Evolutionary conservation across 92 coral and sea anemone species (phyloP).

Genomic region (Pocillopora meandrina): DNA sequence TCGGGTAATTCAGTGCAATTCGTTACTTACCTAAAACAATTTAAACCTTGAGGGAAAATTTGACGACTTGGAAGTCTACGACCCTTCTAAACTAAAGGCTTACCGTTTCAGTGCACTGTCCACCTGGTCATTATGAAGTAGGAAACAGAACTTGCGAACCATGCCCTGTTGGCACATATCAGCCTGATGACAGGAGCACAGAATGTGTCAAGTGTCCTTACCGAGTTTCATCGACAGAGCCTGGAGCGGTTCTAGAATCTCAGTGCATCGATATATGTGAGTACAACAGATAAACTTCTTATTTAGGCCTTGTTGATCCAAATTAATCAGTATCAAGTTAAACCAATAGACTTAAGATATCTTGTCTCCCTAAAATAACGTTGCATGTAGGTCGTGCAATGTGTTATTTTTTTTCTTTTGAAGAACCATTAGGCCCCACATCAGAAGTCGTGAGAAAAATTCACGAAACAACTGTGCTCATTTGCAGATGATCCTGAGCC

Average conservation of each 20-base stretch:
- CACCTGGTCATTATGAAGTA: constrained; percentile 39
- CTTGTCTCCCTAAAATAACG: too few species aligned
- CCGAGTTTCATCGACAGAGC: not conserved
- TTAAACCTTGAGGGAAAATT: not conserved
- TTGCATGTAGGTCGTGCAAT: too few species aligned
- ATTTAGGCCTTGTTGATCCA: too few species aligned
- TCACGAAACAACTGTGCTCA: too few species aligned
- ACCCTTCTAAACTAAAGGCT: not conserved
- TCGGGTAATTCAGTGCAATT: too few species aligned
- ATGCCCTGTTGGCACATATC: constrained; percentile 54
- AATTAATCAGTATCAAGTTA: too few species aligned
- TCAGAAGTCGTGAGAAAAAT: too few species aligned
- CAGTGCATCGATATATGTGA: constrained; percentile 52
- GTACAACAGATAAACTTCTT: not conserved
- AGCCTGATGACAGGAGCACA: constrained; percentile 44
- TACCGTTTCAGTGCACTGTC: constrained; percentile 37
- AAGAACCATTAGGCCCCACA: too few species aligned
- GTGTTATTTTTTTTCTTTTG: too few species aligned
- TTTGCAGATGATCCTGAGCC: too few species aligned
- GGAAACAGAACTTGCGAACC: constrained; percentile 37
- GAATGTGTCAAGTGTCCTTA: constrained; percentile 36
- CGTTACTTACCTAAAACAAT: too few species aligned
- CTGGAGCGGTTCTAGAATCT: constrained; percentile 31
- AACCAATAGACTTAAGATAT: too few species aligned
- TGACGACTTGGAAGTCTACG: not conserved